A percentile compares a stretch with the other conserved stretches of the same genome.
phyloP scores from a whole-genome alignment of 1,140 invertebrate species.

The Bombus terrestris region DNA sequence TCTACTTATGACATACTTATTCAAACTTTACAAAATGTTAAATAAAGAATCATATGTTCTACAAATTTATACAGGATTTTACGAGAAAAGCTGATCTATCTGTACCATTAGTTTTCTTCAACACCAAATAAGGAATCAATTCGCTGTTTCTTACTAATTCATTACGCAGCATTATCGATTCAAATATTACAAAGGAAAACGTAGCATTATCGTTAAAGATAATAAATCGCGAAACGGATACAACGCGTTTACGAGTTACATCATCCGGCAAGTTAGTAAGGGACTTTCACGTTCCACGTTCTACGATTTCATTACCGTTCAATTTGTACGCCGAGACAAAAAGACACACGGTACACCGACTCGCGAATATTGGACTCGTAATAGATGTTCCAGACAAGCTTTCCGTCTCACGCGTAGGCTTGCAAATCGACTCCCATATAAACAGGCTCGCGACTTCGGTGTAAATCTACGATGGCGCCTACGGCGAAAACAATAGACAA shows the following conservation, averaged over 20 bases:
- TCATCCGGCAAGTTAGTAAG: not conserved
- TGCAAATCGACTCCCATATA: not conserved
- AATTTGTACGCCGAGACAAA: slow-evolving; percentile 7
- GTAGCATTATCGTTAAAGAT: not conserved
- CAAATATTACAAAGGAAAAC: not conserved
- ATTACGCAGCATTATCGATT: not conserved
- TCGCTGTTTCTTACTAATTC: not conserved
- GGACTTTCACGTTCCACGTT: slow-evolving; percentile 7
- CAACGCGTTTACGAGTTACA: not conserved
- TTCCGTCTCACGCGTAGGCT: slow-evolving; percentile 35
- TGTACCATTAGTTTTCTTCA: not conserved
- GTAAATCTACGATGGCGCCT: slow-evolving; percentile 40
- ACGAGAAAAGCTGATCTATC: no score
- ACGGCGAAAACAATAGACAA: slow-evolving; percentile 35
- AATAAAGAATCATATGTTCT: not conserved
- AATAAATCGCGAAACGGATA: slow-evolving; percentile 1
- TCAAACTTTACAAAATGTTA: not conserved
- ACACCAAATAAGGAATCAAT: not conserved
- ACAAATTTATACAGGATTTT: no score
- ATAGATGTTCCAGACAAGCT: slow-evolving; percentile 27
- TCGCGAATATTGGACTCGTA: slow-evolving; percentile 15
- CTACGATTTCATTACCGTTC: slow-evolving; percentile 9
- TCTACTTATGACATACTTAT: not conserved
- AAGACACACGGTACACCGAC: not conserved
- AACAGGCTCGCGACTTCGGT: slow-evolving; percentile 2